These are phyloP conservation scores for Lampris megalopsis DNA, from an alignment of 2,113 vertebrate genomes.

Conservation along the genomic window DNA sequence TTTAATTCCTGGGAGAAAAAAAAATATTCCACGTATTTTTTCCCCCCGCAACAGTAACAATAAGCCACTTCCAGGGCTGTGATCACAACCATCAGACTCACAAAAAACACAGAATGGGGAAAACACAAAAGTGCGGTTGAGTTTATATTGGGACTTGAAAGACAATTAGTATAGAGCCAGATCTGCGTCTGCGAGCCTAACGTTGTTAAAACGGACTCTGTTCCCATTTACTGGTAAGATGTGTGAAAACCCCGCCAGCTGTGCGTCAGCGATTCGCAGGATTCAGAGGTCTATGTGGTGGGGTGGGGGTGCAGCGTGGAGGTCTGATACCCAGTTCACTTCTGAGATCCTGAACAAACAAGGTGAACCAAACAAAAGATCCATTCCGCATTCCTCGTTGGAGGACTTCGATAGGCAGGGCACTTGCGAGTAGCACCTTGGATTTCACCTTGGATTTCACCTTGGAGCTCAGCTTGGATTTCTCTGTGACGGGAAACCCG, in stretches of 20 bases:
- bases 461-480: too few relatives aligned
- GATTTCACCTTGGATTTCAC: too few relatives aligned
- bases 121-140: too few relatives aligned
- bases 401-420: too few relatives aligned
- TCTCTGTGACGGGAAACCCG: too few relatives aligned
- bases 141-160: too few relatives aligned
- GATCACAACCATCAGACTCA: background rate
- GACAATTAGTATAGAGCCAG: background rate
- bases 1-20: background rate
- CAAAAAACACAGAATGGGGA: background rate
- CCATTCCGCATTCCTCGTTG: background rate
- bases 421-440: too few relatives aligned
- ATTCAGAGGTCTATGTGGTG: background rate
- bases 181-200: background rate
- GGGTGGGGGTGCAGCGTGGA: background rate
- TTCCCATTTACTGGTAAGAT: background rate
- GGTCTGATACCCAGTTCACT: background rate
- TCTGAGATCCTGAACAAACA: background rate
- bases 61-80: background rate
- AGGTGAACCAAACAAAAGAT: background rate
- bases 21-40: too few relatives aligned
- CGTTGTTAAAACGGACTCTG: background rate
- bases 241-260: slow-evolving; percentile 4
- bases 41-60: background rate
- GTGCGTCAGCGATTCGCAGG: background rate